Evolutionary conservation across 2,888 invertebrate genomes (phyloP), one percentile per base, ranked within the genome.

Genomic region (Meta bourneti): DNA sequence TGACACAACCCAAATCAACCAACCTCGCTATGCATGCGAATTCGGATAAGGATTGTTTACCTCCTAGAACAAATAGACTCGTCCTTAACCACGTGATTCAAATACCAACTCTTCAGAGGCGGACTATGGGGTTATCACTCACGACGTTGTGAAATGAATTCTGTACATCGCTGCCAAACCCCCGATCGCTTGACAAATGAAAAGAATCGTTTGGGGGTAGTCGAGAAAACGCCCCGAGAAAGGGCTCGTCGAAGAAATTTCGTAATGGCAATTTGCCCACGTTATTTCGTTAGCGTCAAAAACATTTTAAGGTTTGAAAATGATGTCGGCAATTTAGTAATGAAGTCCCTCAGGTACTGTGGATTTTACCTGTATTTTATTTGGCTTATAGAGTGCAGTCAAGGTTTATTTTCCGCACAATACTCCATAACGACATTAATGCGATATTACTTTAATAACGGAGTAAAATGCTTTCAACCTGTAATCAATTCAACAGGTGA

Each of bases 141-240:
- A 82, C 71, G 82, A 71, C 82, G 70, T 69, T 70, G 70, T 70
- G 69, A 81, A 81, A 70, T 69, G 70, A 72, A 72, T 82, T 71
- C 13, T 49, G 72, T 34, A 19, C 72, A 80, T 52, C 19, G 7
- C 11, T 49, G 20, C 20, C 20, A 72, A 52, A n/a, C 9, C 48
- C 69, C 52, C 48, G 48, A 69, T 82, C 72, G 52, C 71, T 82
- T 82, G 72, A 82, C 72, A 70, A 82, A 82, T 71, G 82, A 51
- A 82, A 71, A 19, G 71, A 48, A n/a, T n/a, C 70, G 81, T 82
- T 51, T 49, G 51, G 82, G 71, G 49, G 75, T 75, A 34, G 34
- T 75, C 49, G 75, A 75, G 75, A 16, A 34, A 48, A 75, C 75
- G 75, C 75, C 75, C 75, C 9, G 16, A 48, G 48, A 72, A 34